Percentiles rank a stretch among this genome's conserved stretches.
These are phyloP conservation scores for Episyrphus balteatus DNA, from an alignment of 1,140 invertebrate species.

Conservation along the genomic window DNA sequence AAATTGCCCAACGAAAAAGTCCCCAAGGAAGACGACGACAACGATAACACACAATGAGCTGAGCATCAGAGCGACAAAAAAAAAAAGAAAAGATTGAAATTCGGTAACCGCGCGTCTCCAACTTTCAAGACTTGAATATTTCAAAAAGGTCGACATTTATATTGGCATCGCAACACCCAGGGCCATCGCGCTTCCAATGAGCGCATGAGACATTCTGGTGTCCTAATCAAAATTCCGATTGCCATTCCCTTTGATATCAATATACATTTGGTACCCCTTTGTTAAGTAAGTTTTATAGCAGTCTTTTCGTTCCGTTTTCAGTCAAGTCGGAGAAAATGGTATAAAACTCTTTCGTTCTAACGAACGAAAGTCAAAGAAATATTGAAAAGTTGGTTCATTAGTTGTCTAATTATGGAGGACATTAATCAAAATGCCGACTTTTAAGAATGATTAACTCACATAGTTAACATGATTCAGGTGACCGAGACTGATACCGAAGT, in stretches of 20 bases:
- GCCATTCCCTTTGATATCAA: neutral
- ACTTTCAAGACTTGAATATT: no score
- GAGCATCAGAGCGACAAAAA: no score
- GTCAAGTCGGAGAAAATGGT: neutral
- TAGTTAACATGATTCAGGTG: neutral
- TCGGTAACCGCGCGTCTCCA: no score
- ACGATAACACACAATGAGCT: no score
- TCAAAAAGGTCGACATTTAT: no score
- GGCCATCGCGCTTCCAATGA: constrained; percentile 20
- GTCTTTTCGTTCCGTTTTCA: neutral
- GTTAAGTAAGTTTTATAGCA: no score
- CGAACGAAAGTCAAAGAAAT: no score
- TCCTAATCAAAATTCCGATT: constrained; percentile 31
- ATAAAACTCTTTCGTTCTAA: no score
- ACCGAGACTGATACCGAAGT: neutral
- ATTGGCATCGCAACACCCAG: no score
- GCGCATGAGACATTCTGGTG: constrained; percentile 6
- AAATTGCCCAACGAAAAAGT: constrained; percentile 13
- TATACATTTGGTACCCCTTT: no score
- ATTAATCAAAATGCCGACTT: constrained; percentile 6
- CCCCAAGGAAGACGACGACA: no score
- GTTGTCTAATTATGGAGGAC: constrained; percentile 4
- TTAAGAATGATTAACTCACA: neutral
- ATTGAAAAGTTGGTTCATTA: constrained; percentile 1
- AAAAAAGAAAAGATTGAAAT: no score